Percentiles rank a stretch among this genome's conserved stretches.
Conservation (phyloP, 30 jellyfish, hydroid and myxozoan species). For the Hydra vulgaris region DNA sequence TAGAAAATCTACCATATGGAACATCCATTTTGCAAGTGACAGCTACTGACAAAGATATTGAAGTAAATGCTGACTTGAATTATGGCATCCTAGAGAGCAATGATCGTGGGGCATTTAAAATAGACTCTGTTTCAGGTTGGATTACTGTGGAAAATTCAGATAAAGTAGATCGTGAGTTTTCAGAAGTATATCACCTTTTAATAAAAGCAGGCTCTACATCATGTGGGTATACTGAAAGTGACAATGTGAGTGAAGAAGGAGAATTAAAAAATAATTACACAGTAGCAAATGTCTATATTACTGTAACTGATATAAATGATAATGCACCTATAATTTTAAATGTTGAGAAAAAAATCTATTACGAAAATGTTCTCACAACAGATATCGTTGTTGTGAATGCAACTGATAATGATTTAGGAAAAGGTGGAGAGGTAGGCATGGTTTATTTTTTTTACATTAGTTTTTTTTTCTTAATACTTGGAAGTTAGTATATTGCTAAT, state of each 20-base stretch:
- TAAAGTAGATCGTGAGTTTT: constrained; percentile 53
- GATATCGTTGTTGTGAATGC: constrained; percentile 28
- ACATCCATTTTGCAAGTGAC: constrained; percentile 49
- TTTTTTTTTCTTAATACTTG: no score
- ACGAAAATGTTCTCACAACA: neutral
- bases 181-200: constrained; percentile 28
- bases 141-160: constrained; percentile 19
- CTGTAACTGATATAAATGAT: constrained; percentile 49
- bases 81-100: constrained; percentile 63
- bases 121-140: constrained; percentile 49
- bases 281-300: constrained; percentile 33
- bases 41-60: constrained; percentile 74
- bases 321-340: constrained; percentile 36
- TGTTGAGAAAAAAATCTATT: neutral
- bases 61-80: constrained; percentile 51
- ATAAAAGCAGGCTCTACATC: constrained; percentile 47
- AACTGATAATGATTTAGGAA: constrained; percentile 44
- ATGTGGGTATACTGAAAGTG: constrained; percentile 63
- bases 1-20: constrained; percentile 51
- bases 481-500: no score
- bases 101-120: constrained; percentile 66
- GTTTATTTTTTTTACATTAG: no score
- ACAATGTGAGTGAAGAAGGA: constrained; percentile 58
- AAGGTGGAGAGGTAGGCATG: constrained; percentile 57
- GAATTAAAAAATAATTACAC: constrained; percentile 24